phyloP scores from a whole-genome alignment of 1,140 invertebrate species.

The Trichonephila inaurata region DNA sequence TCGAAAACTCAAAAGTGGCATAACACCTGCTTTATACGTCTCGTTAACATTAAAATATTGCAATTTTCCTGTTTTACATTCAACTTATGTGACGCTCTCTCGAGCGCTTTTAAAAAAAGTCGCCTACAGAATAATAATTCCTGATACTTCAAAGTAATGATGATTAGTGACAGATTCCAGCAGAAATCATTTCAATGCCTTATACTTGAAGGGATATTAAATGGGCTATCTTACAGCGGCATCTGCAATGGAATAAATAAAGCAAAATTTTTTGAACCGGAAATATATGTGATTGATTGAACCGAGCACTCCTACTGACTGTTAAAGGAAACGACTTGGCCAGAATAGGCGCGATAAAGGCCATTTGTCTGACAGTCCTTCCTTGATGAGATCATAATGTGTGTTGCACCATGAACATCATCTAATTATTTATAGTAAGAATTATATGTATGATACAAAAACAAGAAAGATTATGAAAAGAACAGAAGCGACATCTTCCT shows the following conservation, averaged over 20 bases:
- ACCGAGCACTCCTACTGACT: not conserved
- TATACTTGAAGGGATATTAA: not conserved
- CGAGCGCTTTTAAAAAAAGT: not conserved
- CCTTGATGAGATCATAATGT: not conserved
- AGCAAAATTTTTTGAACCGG: slow-evolving; percentile 12
- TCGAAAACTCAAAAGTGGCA: no score
- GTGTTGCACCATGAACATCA: not conserved
- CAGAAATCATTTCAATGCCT: no score
- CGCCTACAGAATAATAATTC: not conserved
- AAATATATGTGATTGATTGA: slow-evolving; percentile 60
- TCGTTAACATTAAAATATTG: no score
- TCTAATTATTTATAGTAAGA: not conserved
- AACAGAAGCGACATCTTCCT: no score
- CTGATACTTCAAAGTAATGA: not conserved
- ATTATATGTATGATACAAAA: no score
- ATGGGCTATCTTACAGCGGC: not conserved
- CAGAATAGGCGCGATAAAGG: slow-evolving; percentile 59
- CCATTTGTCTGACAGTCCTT: slow-evolving; percentile 46
- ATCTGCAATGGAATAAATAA: slow-evolving; percentile 25
- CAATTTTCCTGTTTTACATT: no score
- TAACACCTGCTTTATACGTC: no score
- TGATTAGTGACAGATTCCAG: slow-evolving; percentile 3
- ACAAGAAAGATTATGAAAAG: no score
- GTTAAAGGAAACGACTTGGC: not conserved
- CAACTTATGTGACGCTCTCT: not conserved